These are phyloP conservation scores for Bombylius discolor DNA, from an alignment of 2,888 invertebrate species.

Conservation along the genomic window DNA sequence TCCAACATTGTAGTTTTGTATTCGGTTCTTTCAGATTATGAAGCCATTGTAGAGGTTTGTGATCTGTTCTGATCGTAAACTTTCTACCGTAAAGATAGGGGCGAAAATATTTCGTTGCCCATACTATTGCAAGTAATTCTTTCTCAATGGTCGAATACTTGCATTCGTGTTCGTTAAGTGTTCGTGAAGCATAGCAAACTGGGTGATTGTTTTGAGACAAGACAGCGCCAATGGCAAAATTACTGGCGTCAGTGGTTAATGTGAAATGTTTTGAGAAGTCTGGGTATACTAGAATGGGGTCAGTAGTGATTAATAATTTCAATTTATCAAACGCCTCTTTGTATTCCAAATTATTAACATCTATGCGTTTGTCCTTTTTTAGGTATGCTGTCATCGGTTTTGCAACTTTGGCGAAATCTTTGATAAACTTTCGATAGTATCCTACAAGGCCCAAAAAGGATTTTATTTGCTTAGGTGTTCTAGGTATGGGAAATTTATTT, in stretches of 20 bases:
- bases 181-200: conserved; percentile 19
- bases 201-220: conserved; percentile 19
- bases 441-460: conserved; percentile 6
- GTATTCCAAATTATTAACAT: conserved; percentile 16
- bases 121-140: conserved; percentile 23
- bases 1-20: conserved; percentile 23
- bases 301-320: conserved; percentile 6
- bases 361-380: conserved; percentile 6
- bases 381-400: conserved; percentile 1
- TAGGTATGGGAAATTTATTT: not conserved
- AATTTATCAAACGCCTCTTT: conserved; percentile 8
- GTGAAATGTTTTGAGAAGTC: conserved; percentile 22
- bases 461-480: conserved; percentile 7
- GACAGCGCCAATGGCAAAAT: conserved; percentile 18
- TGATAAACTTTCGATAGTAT: conserved; percentile 3
- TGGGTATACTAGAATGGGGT: not conserved
- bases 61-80: conserved; percentile 30
- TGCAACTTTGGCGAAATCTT: conserved; percentile 3
- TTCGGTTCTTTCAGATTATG: conserved; percentile 28
- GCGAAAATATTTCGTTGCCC: conserved; percentile 24
- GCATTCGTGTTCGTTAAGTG: conserved; percentile 14
- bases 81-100: conserved; percentile 25
- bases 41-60: conserved; percentile 26
- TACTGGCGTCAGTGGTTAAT: conserved; percentile 22
- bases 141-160: conserved; percentile 22